A percentile compares a stretch with the other conserved stretches of the same genome.
Conservation (phyloP, 2,888 invertebrate genomes). For the Suillia variegata region DNA sequence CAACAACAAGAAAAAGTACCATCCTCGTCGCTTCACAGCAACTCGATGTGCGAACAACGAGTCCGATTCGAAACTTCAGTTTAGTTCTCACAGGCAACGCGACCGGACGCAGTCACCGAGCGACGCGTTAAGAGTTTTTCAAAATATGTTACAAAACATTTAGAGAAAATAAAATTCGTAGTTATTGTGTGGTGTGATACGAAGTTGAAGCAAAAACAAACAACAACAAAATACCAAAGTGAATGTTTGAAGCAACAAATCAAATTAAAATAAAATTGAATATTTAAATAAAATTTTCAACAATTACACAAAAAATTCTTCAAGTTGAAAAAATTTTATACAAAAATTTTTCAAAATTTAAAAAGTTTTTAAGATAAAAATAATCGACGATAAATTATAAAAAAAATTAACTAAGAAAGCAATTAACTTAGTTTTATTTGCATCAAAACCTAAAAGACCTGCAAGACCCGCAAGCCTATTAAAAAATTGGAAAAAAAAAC, state of each 20-base stretch:
- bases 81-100: constrained; percentile 16
- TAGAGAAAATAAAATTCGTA: neutral
- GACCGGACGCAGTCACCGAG: constrained; percentile 1
- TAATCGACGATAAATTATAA: no score
- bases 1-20: neutral
- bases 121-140: neutral
- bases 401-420: no score
- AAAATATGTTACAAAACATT: neutral
- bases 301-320: neutral
- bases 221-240: no score
- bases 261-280: neutral
- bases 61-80: constrained; percentile 10
- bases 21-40: neutral
- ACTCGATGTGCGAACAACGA: neutral
- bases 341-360: constrained; percentile 4
- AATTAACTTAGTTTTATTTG: no score
- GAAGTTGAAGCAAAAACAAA: no score
- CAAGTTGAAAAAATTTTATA: neutral
- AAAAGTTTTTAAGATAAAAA: no score
- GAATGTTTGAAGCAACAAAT: neutral
- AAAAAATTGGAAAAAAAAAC: no score
- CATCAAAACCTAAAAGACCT: no score
- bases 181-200: no score
- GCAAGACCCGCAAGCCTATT: no score
- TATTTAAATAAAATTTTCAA: neutral